Evolutionary conservation across 2,888 invertebrate species (phyloP), one percentile per base, ranked within the genome.

Genomic region (Pediacus dermestoides): DNA sequence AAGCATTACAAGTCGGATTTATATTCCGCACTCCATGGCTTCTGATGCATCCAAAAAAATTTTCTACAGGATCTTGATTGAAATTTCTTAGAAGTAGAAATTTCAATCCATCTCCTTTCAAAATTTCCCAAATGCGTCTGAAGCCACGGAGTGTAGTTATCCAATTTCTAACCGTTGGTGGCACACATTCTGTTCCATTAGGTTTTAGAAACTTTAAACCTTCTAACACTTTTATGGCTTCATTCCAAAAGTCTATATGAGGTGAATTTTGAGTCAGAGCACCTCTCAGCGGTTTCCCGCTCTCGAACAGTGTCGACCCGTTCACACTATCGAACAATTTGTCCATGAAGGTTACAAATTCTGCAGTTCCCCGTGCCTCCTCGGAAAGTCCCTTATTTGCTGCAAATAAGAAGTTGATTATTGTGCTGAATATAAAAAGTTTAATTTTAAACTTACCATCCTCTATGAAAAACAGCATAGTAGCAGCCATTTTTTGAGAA

Each of bases 231-330:
- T 21, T 22, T 9, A 38, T 16, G 2, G 37, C 23, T 30, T 33
- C 25, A 8, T 25, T 23, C 35, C 37, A 39, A 25, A n/a, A 42
- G 39, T 8, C 2, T 13, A 46, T 10, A 41, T 48, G 48, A 3
- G 6, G 2, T 4, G 44, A 40, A 4, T 16, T 33, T 31, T 16
- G 3, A 11, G 36, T 42, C 6, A 45, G 36, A 2, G 25, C 31
- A 18, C 30, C 14, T 4, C 37, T 27, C 14, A 48, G 21, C 18
- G 25, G 10, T 39, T 46, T 43, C 4, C 43, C 39, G 9, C 12
- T 16, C 13, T 14, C 21, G 23, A 41, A 34, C 31, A 25, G 4
- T 11, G 15, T 8, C 10, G n/a, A 12, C 4, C 25, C 9, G 10
- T 25, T 25, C 9, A 7, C 8, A n/a, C 25, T 25, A 25, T 25